Conservation (phyloP, 1,140 invertebrate species). For the Drosophila eugracilis region DNA sequence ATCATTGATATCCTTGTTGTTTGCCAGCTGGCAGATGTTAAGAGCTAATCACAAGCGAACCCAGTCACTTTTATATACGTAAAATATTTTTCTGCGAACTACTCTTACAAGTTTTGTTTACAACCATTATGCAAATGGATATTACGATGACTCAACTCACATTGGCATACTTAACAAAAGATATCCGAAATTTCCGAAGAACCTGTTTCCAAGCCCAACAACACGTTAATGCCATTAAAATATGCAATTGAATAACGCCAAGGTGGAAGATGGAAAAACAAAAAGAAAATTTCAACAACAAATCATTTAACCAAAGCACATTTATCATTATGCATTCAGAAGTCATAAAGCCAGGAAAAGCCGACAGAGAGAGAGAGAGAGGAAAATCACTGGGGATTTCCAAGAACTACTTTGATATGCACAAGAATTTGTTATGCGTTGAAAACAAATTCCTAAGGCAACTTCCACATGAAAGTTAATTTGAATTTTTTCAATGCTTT, state of each 20-base stretch:
- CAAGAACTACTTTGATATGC: conserved; percentile 45
- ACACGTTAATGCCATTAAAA: conserved; percentile 40
- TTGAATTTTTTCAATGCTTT: conserved; percentile 6
- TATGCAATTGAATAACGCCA: conserved; percentile 45
- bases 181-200: conserved; percentile 26
- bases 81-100: conserved; percentile 12
- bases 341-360: conserved; percentile 30
- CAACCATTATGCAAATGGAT: conserved; percentile 39
- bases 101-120: conserved; percentile 25
- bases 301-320: conserved; percentile 39
- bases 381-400: conserved; percentile 25
- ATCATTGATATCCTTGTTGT: conserved; percentile 19
- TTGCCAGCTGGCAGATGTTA: conserved; percentile 26
- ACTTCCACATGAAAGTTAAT: not conserved
- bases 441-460: conserved; percentile 13
- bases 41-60: not conserved
- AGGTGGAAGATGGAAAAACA: conserved; percentile 11
- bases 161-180: conserved; percentile 37
- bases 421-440: conserved; percentile 48
- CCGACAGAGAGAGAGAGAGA: too few relatives aligned
- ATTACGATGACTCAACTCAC: conserved; percentile 33
- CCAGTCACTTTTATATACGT: not conserved
- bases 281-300: conserved; percentile 35
- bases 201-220: conserved; percentile 37
- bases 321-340: conserved; percentile 56